Percentiles rank a stretch among this genome's conserved stretches.
phyloP scores from a whole-genome alignment of 1,140 invertebrate species.

The Bicyclus anynana region DNA sequence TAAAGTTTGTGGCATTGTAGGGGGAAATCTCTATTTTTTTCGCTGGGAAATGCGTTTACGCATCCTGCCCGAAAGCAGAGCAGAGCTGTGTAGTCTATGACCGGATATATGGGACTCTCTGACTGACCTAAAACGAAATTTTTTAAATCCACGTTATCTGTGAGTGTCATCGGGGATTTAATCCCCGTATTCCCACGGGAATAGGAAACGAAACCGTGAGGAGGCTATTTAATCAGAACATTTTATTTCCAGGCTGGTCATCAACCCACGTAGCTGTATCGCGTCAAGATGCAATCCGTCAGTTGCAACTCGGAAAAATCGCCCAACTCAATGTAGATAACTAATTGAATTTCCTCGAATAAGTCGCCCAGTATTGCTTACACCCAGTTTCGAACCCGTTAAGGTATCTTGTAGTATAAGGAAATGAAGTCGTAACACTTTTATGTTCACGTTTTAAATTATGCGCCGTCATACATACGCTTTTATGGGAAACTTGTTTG shows the following conservation, averaged over 20 bases:
- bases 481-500: slow-evolving; percentile 5
- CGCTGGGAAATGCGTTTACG: too few species aligned
- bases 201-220: too few species aligned
- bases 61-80: too few species aligned
- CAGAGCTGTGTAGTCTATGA: too few species aligned
- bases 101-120: too few species aligned
- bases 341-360: slow-evolving; percentile 1
- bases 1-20: too few species aligned
- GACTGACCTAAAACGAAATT: too few species aligned
- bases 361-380: slow-evolving; percentile 1
- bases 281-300: slow-evolving; percentile 61
- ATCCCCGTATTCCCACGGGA: too few species aligned
- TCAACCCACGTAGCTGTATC: slow-evolving; percentile 55
- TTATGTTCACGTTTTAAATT: neutral
- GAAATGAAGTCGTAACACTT: slow-evolving; percentile 4
- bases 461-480: neutral
- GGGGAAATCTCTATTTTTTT: too few species aligned
- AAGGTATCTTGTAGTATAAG: neutral
- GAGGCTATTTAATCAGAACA: too few species aligned
- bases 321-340: slow-evolving; percentile 32
- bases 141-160: too few species aligned
- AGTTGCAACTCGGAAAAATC: slow-evolving; percentile 39
- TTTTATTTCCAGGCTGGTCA: slow-evolving; percentile 38
- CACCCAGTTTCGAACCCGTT: slow-evolving; percentile 1
- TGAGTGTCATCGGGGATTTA: too few species aligned